Conservation (phyloP, 2,888 invertebrate species). For the Ochropleura plecta region DNA sequence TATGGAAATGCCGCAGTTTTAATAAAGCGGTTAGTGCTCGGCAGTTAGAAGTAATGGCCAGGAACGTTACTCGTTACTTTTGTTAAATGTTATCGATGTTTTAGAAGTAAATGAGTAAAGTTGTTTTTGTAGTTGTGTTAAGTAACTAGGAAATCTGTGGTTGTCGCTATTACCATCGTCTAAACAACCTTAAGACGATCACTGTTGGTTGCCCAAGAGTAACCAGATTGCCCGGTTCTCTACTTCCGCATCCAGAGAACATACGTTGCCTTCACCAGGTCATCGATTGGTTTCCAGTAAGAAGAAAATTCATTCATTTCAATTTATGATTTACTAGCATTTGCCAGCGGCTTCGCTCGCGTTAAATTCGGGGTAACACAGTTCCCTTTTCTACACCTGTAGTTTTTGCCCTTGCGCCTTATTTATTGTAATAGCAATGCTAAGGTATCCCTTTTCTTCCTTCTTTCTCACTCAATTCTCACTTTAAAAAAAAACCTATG, state of each 20-base stretch:
- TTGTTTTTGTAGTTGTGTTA: not conserved
- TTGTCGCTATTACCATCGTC: not conserved
- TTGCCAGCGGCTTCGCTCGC: too few species aligned
- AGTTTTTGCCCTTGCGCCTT: too few species aligned
- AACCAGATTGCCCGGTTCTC: not conserved
- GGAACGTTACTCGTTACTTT: conserved; percentile 24
- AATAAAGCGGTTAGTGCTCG: conserved; percentile 42
- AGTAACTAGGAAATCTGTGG: too few species aligned
- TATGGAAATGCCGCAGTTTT: conserved; percentile 35
- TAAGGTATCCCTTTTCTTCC: too few species aligned
- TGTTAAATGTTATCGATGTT: conserved; percentile 7
- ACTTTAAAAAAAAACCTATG: too few species aligned
- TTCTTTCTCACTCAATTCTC: too few species aligned
- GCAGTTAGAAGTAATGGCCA: conserved; percentile 14
- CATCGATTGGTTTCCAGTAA: not conserved
- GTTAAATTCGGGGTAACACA: too few species aligned
- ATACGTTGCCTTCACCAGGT: not conserved
- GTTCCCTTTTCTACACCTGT: too few species aligned
- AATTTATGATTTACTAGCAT: not conserved
- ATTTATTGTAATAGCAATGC: too few species aligned
- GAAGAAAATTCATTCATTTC: not conserved
- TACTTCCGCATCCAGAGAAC: not conserved
- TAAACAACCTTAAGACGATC: not conserved
- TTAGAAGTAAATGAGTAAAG: not conserved
- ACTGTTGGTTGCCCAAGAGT: not conserved